Percentiles rank a stretch among this genome's conserved stretches.
phyloP scores from a whole-genome alignment of 2,113 vertebrate genomes.

The Gnathonemus longibarbis region DNA sequence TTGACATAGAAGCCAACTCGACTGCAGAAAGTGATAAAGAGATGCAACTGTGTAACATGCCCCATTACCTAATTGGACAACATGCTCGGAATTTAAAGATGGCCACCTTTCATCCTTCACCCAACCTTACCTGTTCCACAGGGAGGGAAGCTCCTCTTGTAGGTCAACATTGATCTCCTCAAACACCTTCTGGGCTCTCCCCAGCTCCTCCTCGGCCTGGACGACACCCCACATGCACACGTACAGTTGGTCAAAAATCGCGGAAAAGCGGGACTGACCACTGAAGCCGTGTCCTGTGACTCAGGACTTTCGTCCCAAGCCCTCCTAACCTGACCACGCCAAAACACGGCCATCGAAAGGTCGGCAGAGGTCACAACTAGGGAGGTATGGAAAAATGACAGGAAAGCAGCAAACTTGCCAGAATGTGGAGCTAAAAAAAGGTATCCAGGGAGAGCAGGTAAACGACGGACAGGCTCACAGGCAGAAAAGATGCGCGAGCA shows the following conservation, averaged over 20 bases:
- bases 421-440: background rate
- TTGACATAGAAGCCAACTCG: conserved; percentile 94
- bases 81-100: background rate
- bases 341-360: background rate
- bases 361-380: background rate
- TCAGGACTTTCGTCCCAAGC: background rate
- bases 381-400: background rate
- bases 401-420: background rate
- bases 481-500: background rate
- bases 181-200: conserved; percentile 93
- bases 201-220: conserved; percentile 91
- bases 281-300: background rate
- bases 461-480: background rate
- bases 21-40: conserved; percentile 47
- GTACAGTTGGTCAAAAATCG: background rate
- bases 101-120: background rate
- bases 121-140: conserved; percentile 84
- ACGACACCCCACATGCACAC: conserved; percentile 20
- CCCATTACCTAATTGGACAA: background rate
- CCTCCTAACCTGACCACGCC: background rate
- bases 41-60: background rate
- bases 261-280: background rate
- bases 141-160: conserved; percentile 86
- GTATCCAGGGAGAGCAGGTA: background rate
- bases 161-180: conserved; percentile 94